Evolutionary conservation across 37 sponge, comb jelly and placozoan genomes (phyloP).

Genomic region (Mnemiopsis leidyi): DNA sequence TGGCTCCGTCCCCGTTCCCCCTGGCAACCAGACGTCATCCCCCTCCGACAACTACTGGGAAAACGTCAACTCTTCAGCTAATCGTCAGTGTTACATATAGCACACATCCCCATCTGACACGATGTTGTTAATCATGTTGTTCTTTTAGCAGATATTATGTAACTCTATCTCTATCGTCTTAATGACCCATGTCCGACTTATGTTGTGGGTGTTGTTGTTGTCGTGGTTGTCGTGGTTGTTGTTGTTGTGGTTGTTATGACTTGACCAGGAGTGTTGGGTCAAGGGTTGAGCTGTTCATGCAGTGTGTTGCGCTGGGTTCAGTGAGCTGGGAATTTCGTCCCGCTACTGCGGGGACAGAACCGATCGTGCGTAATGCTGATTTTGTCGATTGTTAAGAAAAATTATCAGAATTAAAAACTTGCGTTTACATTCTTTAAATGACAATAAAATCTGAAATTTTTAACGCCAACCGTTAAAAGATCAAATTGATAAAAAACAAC

Average conservation of each 20-base stretch:
- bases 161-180: too few species aligned
- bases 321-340: background rate
- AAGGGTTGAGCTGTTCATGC: background rate
- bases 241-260: too few species aligned
- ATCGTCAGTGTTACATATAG: background rate
- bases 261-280: too few species aligned
- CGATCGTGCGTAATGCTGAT: background rate
- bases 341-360: too few species aligned
- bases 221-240: too few species aligned
- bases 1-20: conserved; percentile 68
- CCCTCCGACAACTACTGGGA: conserved; percentile 66
- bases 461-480: background rate
- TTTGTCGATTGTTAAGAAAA: background rate
- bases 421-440: background rate
- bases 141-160: too few species aligned
- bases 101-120: too few species aligned
- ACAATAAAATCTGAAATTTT: background rate
- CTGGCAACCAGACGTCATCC: conserved; percentile 66
- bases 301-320: background rate
- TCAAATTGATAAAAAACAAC: too few species aligned
- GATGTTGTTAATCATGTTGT: too few species aligned
- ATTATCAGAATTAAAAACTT: background rate
- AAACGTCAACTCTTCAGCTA: background rate
- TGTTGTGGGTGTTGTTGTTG: too few species aligned
- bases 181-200: too few species aligned